Evolutionary conservation across 1,140 invertebrate genomes (phyloP).

Genomic region (Centruroides vittatus): DNA sequence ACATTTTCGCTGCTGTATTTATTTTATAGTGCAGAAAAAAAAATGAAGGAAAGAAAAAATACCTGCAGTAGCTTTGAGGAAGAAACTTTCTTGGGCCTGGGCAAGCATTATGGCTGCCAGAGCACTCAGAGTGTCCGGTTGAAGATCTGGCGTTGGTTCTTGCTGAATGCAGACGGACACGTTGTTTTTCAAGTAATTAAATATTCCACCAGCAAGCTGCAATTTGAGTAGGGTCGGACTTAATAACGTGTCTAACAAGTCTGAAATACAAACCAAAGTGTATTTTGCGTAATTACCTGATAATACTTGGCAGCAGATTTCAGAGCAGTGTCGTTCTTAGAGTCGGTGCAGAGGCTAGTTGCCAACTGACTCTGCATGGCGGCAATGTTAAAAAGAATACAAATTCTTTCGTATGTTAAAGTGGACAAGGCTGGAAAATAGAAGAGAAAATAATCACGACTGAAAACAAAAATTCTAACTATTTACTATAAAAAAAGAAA

Average conservation of each 20-base stretch:
- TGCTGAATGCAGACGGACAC: conserved; percentile 61
- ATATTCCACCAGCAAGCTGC: conserved; percentile 82
- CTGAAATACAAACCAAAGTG: too few relatives aligned
- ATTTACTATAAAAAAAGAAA: too few relatives aligned
- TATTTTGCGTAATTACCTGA: conserved; percentile 43
- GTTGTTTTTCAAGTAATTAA: conserved; percentile 69
- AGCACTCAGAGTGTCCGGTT: conserved; percentile 75
- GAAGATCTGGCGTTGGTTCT: conserved; percentile 89
- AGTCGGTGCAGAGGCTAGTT: conserved; percentile 46
- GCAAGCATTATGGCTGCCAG: conserved; percentile 83
- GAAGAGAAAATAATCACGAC: background rate
- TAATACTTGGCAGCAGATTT: conserved; percentile 85
- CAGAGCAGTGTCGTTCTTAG: conserved; percentile 83
- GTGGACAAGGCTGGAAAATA: conserved; percentile 37
- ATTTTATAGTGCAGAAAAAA: too few relatives aligned
- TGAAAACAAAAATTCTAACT: too few relatives aligned
- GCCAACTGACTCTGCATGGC: conserved; percentile 84
- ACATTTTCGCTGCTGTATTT: too few relatives aligned
- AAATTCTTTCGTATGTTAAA: conserved; percentile 81
- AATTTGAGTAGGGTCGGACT: too few relatives aligned
- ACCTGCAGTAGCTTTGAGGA: conserved; percentile 85
- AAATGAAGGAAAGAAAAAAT: conserved; percentile 11
- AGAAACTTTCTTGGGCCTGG: conserved; percentile 95
- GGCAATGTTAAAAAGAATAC: conserved; percentile 93
- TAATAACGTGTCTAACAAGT: too few relatives aligned